Conservation (phyloP, 2,113 vertebrate species). For the Asarcornis scutulata region DNA sequence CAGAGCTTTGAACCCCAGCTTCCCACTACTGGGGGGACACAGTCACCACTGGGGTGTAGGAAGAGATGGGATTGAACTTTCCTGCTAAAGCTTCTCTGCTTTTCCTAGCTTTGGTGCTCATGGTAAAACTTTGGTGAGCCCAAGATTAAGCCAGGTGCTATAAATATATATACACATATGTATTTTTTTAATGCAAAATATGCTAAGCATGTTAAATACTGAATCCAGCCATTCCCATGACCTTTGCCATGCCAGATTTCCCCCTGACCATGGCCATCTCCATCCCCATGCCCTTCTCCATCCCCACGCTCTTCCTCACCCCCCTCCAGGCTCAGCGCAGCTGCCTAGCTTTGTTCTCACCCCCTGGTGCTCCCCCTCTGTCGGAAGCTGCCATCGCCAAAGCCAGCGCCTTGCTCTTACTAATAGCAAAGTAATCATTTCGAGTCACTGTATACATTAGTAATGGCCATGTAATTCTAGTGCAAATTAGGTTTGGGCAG, state of each 20-base stretch:
- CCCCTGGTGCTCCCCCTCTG: not conserved
- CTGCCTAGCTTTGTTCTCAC: not conserved
- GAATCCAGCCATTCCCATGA: not conserved
- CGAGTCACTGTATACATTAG: constrained; percentile 67
- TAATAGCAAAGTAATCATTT: constrained; percentile 72
- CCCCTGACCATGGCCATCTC: not conserved
- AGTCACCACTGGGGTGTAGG: accelerated
- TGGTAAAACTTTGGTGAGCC: not conserved
- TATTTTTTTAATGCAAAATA: not conserved
- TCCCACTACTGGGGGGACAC: not conserved
- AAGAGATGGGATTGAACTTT: not conserved
- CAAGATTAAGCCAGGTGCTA: not conserved
- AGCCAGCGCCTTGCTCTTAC: not conserved
- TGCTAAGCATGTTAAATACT: not conserved
- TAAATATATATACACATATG: too few species aligned
- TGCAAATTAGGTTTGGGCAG: constrained; percentile 72
- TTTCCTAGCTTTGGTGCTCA: not conserved
- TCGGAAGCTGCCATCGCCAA: not conserved
- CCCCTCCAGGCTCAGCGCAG: not conserved
- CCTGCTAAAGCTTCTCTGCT: not conserved
- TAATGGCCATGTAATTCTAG: constrained; percentile 73
- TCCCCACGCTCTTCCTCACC: not conserved
- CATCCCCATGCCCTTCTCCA: not conserved
- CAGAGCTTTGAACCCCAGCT: not conserved
- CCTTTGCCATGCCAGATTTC: not conserved